A percentile compares a stretch with the other conserved stretches of the same genome.
Evolutionary conservation across 2,888 invertebrate genomes (phyloP).

Genomic region (Pheosia tremula): DNA sequence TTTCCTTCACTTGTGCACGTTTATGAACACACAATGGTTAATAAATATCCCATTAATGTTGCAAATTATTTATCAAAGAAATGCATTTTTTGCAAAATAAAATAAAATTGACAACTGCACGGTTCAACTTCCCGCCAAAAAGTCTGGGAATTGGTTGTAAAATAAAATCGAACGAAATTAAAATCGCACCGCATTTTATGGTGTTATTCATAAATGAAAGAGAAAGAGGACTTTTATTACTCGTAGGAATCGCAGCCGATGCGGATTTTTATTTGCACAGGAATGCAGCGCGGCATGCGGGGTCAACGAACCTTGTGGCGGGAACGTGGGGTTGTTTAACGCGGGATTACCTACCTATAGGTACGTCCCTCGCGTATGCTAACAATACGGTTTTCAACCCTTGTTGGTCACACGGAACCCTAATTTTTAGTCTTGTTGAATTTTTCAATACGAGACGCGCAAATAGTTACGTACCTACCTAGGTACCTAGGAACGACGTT

Average conservation of each 20-base stretch:
- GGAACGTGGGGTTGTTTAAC: constrained; percentile 55
- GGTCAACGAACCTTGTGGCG: constrained; percentile 60
- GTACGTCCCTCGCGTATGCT: constrained; percentile 44
- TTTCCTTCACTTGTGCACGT: no score
- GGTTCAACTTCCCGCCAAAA: no score
- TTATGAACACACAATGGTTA: no score
- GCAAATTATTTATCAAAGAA: no score
- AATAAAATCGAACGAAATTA: constrained; percentile 49
- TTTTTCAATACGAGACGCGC: constrained; percentile 15
- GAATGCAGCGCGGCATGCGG: constrained; percentile 61
- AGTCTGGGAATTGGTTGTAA: constrained; percentile 12
- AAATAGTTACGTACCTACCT: not conserved
- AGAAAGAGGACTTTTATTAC: constrained; percentile 44
- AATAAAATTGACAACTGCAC: no score
- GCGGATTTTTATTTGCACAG: constrained; percentile 54
- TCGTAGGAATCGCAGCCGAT: constrained; percentile 34
- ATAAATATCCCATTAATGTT: no score
- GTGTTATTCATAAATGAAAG: constrained; percentile 37
- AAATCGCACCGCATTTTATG: constrained; percentile 31
- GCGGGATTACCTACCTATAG: constrained; percentile 43
- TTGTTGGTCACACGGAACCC: constrained; percentile 26
- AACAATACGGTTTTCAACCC: constrained; percentile 41
- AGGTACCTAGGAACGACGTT: not conserved
- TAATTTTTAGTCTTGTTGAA: constrained; percentile 16
- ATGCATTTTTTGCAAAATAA: no score